Evolutionary conservation across 2,113 vertebrate species (phyloP).

Genomic region (Channa argus): DNA sequence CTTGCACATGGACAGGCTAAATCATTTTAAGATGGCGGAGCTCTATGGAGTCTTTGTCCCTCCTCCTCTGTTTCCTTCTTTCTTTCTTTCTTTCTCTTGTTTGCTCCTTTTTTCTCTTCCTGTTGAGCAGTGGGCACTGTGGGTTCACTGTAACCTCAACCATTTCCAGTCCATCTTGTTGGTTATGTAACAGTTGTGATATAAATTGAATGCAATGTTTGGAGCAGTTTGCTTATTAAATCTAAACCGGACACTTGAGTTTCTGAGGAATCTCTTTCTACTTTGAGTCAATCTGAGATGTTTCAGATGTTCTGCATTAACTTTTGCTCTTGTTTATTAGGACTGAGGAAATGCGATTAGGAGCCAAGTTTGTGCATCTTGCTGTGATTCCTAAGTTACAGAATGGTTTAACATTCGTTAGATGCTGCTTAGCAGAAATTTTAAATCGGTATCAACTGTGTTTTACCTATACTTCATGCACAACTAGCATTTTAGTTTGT

Average conservation of each 20-base stretch:
- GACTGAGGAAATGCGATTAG: background rate
- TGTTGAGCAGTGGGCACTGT: slow-evolving; percentile 32
- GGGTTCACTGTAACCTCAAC: slow-evolving; percentile 16
- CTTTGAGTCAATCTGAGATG: background rate
- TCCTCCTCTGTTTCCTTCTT: background rate
- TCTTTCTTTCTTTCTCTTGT: background rate
- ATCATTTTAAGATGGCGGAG: slow-evolving; percentile 73
- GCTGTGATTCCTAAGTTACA: slow-evolving; percentile 3
- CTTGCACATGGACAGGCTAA: slow-evolving; percentile 53
- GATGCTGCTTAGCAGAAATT: background rate
- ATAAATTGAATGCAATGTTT: slow-evolving; percentile 1
- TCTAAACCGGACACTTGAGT: slow-evolving; percentile 19
- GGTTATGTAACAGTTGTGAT: slow-evolving; percentile 54
- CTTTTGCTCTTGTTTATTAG: slow-evolving; percentile 34
- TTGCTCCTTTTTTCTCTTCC: slow-evolving; percentile 12
- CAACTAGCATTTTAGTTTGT: background rate
- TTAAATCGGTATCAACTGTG: background rate
- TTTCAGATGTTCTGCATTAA: slow-evolving; percentile 55
- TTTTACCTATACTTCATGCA: background rate
- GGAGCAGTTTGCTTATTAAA: slow-evolving; percentile 14
- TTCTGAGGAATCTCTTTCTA: slow-evolving; percentile 11
- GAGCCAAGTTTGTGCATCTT: slow-evolving; percentile 15
- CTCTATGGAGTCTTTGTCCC: slow-evolving; percentile 13
- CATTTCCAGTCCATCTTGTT: slow-evolving; percentile 35
- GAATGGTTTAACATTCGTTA: background rate